Evolutionary conservation across 1,140 invertebrate species (phyloP), one percentile per base, ranked within the genome.

Genomic region (Coenobita brevimanus): DNA sequence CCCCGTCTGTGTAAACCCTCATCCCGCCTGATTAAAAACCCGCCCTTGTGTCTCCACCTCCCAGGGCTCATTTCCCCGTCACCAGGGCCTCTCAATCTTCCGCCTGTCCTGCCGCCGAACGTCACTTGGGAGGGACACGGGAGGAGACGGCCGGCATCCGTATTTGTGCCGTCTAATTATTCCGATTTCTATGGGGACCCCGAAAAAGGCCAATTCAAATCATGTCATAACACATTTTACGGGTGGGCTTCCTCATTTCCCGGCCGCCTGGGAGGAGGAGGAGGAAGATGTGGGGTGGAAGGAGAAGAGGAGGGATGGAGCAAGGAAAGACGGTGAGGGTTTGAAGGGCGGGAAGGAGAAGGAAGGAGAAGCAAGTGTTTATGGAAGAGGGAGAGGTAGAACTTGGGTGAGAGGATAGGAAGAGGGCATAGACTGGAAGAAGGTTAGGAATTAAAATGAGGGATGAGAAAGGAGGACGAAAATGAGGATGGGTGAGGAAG

Each of bases 91-190:
- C 13, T 27, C 17, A 21, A n/a, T 30, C 50, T 78, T 54, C 43
- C 41, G 75, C 75, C 46, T 78, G 75, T 33, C 75, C 36, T 43
- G 36, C 15, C 27, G 46, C 43, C 43, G 50, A 24, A 24, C 43
- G 50, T 54, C 38, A 54, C 50, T 50, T 30, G 6, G n/a, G n/a
- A n/a, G n/a, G n/a, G n/a, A n/a, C 24, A 43, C 30, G 33, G 43
- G 21, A 30, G 33, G 38, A 27, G 24, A 38, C 46, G 24, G n/a
- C 54, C 50, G 67, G 54, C 76, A 24, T 27, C 76, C 76, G 54
- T 62, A 80, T 80, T 80, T 80, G 76, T 80, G 76, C 76, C 30
- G 30, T 78, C 75, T 78, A 80, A 80, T 80, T 80, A 80, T 60
- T 50, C 76, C 76, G 76, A 54, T 80, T 60, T 80, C 36, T 80